Evolutionary conservation across 2,797 vertebrate species (phyloP), one percentile per base, ranked within the genome.

Genomic region (Macropus fuliginosus): DNA sequence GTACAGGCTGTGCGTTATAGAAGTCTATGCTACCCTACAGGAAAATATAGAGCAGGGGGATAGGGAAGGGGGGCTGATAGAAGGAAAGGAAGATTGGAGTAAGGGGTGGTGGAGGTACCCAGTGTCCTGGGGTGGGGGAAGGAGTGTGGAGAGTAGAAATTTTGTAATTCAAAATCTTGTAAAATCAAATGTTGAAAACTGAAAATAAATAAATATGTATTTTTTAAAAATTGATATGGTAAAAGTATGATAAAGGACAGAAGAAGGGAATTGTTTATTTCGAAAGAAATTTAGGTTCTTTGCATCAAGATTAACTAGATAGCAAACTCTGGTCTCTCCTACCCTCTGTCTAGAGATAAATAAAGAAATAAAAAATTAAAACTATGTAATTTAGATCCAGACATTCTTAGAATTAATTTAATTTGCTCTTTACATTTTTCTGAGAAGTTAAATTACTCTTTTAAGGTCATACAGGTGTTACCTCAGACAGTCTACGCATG

Each of bases 191-290:
- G 52, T 9, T 52, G 6, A 52, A 52, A 52, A 52, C 52, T 52
- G 52, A 52, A 52, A 52, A 52, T 52, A 52, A 52, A 8, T 52
- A 52, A 8, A 52, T 52, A 52, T 52, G 6, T 8, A 52, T 52
- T 52, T 52, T 52, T 6, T 0, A 52, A 52, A 95, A 95, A 74
- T 92, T 91, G 96, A 92, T 81, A 91, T 94, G 91, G 40, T n/a
- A 59, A 56, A 52, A 31, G 50, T 55, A 90, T 81, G 1, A 91
- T 93, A 91, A 94, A 91, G 5, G 56, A 54, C 62, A 89, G 0
- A 54, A 90, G 57, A 87, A 46, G 9, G 89, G 46, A 92, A 81
- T 93, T 74, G 95, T 95, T 96, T 95, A 92, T 28, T 55, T 56
- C 96, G 54, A 92, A 92, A 90, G 29, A 12, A 96, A 56, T 94